Conservation (phyloP, 2,113 vertebrate species). For the Manacus vitellinus region DNA sequence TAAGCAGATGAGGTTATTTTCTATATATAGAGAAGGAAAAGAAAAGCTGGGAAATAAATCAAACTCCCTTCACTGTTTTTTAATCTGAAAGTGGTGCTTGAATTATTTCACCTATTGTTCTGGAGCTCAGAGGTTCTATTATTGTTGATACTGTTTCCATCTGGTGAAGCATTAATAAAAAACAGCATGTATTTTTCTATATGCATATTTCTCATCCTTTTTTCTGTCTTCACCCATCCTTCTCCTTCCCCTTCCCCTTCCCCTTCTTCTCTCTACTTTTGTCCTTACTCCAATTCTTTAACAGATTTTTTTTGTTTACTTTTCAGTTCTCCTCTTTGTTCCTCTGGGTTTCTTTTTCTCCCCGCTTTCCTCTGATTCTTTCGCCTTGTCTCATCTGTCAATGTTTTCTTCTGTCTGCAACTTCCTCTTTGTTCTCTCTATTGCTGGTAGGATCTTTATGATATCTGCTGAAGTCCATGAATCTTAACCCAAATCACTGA, state of each 20-base stretch:
- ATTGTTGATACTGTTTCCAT: background rate
- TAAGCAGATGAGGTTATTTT: constrained; percentile 36
- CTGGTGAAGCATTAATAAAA: background rate
- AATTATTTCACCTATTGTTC: constrained; percentile 31
- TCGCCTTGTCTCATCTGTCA: background rate
- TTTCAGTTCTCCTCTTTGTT: background rate
- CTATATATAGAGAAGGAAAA: constrained; percentile 5
- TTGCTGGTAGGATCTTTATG: background rate
- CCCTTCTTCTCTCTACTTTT: background rate
- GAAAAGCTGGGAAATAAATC: constrained; percentile 18
- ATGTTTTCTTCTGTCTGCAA: background rate
- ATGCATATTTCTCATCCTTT: background rate
- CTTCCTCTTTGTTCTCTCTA: background rate
- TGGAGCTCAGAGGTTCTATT: background rate
- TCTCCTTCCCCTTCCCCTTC: background rate
- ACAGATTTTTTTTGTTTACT: background rate
- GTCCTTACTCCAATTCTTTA: background rate
- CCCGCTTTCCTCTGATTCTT: background rate
- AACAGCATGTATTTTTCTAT: background rate
- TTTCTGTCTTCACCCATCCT: background rate
- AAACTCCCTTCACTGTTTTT: background rate
- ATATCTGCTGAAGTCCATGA: background rate
- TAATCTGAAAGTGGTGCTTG: constrained; percentile 19
- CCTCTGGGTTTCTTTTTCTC: background rate
- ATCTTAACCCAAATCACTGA: background rate